A percentile compares a stretch with the other conserved stretches of the same genome.
Conservation (phyloP, 2,888 invertebrate species). For the Plutella xylostella region DNA sequence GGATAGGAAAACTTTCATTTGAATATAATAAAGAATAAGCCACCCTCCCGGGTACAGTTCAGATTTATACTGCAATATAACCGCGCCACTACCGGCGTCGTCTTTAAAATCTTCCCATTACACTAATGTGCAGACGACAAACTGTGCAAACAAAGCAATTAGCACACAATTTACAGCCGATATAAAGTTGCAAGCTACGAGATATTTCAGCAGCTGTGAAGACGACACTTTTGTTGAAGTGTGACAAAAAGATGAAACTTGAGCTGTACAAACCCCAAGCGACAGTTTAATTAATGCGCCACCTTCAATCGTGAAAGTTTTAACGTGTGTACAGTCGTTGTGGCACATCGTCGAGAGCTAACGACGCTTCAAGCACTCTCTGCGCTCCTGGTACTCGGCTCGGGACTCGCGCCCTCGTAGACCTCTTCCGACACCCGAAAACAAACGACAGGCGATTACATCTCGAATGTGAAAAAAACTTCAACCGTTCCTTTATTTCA, state of each 20-base stretch:
- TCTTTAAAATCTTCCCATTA: conserved; percentile 19
- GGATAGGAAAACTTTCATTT: conserved; percentile 64
- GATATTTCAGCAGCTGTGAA: too few species aligned
- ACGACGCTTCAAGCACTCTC: conserved; percentile 50
- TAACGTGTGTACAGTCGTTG: conserved; percentile 59
- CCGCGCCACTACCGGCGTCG: conserved; percentile 30
- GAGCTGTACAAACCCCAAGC: conserved; percentile 22
- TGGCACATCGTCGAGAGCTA: conserved; percentile 41
- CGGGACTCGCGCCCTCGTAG: conserved; percentile 44
- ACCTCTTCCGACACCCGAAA: conserved; percentile 47
- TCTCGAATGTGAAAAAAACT: too few species aligned
- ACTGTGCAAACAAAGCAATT: too few species aligned
- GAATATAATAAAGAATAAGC: conserved; percentile 63
- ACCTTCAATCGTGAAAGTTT: conserved; percentile 56
- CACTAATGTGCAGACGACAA: too few species aligned
- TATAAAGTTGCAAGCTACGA: too few species aligned
- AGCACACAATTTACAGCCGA: too few species aligned
- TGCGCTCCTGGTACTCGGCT: conserved; percentile 39
- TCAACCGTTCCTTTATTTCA: conserved; percentile 15
- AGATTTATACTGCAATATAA: conserved; percentile 52
- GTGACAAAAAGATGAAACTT: too few species aligned
- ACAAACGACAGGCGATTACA: conserved; percentile 31
- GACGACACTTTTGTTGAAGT: too few species aligned
- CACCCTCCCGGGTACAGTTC: conserved; percentile 44
- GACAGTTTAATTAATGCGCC: conserved; percentile 47